These are phyloP conservation scores for Ochotona princeps DNA, from an alignment of 2,113 vertebrate species.

Conservation along the genomic window DNA sequence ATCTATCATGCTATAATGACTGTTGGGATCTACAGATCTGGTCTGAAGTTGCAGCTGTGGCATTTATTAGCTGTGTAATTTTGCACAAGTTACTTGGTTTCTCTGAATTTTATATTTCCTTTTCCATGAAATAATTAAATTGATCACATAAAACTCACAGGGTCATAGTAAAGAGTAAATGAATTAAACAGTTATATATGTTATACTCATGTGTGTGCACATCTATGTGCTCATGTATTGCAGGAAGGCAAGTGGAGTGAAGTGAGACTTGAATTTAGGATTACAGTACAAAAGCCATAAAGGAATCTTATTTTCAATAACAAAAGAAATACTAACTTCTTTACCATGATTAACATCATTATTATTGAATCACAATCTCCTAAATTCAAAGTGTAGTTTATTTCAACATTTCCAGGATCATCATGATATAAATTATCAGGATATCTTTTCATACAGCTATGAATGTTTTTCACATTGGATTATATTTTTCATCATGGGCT, in stretches of 20 bases:
- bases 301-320: not conserved
- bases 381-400: not conserved
- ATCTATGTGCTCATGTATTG: not conserved
- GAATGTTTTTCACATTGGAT: conserved; percentile 7
- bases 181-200: not conserved
- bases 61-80: not conserved
- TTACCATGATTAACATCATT: not conserved
- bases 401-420: not conserved
- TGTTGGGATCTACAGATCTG: not conserved
- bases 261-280: not conserved
- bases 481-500: not conserved
- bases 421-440: not conserved
- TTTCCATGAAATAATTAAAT: not conserved
- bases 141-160: not conserved
- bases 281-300: not conserved
- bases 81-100: not conserved
- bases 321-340: not conserved
- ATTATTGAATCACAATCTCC: not conserved
- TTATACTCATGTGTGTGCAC: not conserved
- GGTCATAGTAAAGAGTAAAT: not conserved
- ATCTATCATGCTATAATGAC: not conserved
- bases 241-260: not conserved
- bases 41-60: not conserved
- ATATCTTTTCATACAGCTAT: not conserved
- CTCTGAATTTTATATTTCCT: not conserved